These are phyloP conservation scores for Biston betularia DNA, from an alignment of 2,888 invertebrate genomes.

Conservation along the genomic window DNA sequence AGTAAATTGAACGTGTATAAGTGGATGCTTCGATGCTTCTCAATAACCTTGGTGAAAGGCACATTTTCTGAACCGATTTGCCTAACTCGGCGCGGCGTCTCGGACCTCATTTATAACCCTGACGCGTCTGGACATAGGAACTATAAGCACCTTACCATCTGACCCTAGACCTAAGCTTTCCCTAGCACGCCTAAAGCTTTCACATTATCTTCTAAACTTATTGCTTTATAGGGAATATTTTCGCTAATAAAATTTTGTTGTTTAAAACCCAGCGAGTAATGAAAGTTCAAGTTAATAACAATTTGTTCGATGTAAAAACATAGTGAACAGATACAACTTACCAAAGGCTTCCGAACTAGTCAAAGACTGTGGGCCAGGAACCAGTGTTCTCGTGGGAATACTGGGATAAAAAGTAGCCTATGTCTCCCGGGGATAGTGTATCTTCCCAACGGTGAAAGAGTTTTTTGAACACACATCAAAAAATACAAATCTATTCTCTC, in stretches of 20 bases:
- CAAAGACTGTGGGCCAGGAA: no score
- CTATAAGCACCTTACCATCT: constrained; percentile 32
- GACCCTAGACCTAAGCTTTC: constrained; percentile 42
- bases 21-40: neutral
- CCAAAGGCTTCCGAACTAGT: no score
- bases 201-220: constrained; percentile 28
- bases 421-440: no score
- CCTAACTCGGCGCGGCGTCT: constrained; percentile 1
- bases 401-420: no score
- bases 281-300: neutral
- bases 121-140: constrained; percentile 15
- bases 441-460: no score
- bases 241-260: neutral
- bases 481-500: no score
- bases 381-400: no score
- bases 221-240: constrained; percentile 8
- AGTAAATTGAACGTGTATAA: neutral
- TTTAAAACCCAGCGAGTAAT: neutral
- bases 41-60: constrained; percentile 9
- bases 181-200: constrained; percentile 38
- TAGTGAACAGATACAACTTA: no score
- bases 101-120: constrained; percentile 11
- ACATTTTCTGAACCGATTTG: constrained; percentile 17
- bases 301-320: no score
- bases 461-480: no score